Conservation (phyloP, 2,888 invertebrate species). For the Tenthredo amoena region DNA sequence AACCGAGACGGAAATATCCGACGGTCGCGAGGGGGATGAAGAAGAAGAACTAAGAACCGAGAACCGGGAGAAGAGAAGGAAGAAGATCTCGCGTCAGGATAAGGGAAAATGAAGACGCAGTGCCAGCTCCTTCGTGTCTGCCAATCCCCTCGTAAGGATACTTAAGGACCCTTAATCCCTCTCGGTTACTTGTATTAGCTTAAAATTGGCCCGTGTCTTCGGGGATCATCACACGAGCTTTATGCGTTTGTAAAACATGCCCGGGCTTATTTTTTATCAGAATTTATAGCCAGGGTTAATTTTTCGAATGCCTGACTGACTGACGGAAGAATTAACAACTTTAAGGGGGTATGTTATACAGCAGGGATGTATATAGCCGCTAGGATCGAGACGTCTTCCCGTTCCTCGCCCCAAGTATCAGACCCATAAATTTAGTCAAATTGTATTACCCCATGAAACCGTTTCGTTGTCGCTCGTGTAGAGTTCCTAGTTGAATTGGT, state of each 20-base stretch:
- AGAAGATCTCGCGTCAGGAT: constrained; percentile 39
- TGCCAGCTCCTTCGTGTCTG: constrained; percentile 35
- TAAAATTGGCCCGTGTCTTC: constrained; percentile 10
- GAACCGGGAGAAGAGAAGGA: neutral
- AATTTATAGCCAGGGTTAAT: neutral
- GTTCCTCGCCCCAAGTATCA: neutral
- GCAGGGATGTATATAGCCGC: neutral
- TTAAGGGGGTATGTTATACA: neutral
- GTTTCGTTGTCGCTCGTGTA: neutral
- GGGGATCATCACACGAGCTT: neutral
- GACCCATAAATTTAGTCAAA: constrained; percentile 35
- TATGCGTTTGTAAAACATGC: neutral
- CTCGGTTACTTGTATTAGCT: constrained; percentile 43
- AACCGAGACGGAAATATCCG: neutral
- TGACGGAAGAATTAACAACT: neutral
- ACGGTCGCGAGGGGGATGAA: neutral
- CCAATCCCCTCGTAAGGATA: constrained; percentile 41
- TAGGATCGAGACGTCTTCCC: neutral
- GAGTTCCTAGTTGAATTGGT: neutral
- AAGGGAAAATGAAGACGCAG: constrained; percentile 48
- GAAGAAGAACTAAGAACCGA: neutral
- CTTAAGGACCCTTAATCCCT: constrained; percentile 47
- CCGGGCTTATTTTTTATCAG: neutral
- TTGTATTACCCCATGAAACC: constrained; percentile 28
- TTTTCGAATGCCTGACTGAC: neutral